Base-by-base conservation (phyloP, 1,140 invertebrate genomes). In the Acromyrmex charruanus region DNA sequence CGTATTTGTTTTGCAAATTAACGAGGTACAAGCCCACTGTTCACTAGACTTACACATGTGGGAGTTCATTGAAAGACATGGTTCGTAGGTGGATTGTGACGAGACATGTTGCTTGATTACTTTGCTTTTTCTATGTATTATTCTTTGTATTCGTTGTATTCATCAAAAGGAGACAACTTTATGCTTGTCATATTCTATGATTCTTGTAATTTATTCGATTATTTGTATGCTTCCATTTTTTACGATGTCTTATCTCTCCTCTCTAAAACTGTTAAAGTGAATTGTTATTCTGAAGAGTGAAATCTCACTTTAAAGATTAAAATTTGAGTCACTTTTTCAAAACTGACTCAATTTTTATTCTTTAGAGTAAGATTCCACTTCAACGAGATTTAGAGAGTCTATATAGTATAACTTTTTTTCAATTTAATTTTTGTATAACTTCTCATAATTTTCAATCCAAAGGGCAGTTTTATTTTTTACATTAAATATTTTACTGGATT, bases 1-100 rank as follows among this genome's bases (percentile, higher is more conserved):
- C 14, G 28, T 68, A 75, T 84, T 74, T 84, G 55, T 75, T 74
- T 84, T 75, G 55, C 55, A 84, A 75, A 84, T 84, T 74, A 84
- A 84, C 44, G 39, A 71, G 51, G 3, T 58, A 66, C 16, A 51
- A 58, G 21, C 6, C 49, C 18, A 68, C 49, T 16, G 77, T 44
- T 16, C 35, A 55, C 10, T 59, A 21, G 16, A 51, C 12, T 61
- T 55, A 44, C 14, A 21, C 21, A n/a, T 31, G 18, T n/a, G 18
- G 35, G n/a, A 31, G 4, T 74, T 31, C 2, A 49, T 74, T 16
- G 18, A 58, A 74, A 74, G 25, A 58, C 39, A 71, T 18, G 35
- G 21, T 49, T 61, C 44, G 80, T 51, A 61, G 39, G n/a, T 51
- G 55, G 31, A 75, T 74, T 44, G 12, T 74, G 53, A 82, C 35